A percentile compares a stretch with the other conserved stretches of the same genome.
Evolutionary conservation across 1,140 invertebrate species (phyloP).

Genomic region (Euborellia annulipes): DNA sequence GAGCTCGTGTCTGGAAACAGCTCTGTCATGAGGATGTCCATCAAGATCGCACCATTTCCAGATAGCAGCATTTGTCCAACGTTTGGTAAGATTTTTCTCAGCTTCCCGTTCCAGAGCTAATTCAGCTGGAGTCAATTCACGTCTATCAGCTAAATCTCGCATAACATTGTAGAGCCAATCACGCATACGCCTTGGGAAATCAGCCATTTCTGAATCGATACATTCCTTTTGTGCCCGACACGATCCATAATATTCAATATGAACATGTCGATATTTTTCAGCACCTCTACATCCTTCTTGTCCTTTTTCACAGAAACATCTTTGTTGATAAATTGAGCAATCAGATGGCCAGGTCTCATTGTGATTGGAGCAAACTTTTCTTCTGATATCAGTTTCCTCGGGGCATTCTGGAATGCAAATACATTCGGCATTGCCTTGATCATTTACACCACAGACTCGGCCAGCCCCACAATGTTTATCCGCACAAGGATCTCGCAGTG

Average conservation of each 20-base stretch:
- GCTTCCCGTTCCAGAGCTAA: slow-evolving; percentile 75
- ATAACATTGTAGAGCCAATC: slow-evolving; percentile 95
- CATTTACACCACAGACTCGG: slow-evolving; percentile 59
- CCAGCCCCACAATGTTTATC: slow-evolving; percentile 80
- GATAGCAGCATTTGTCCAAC: slow-evolving; percentile 81
- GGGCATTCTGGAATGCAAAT: slow-evolving; percentile 73
- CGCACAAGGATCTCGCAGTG: slow-evolving; percentile 53
- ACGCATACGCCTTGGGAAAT: slow-evolving; percentile 85
- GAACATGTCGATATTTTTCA: slow-evolving; percentile 61
- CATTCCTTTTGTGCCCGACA: slow-evolving; percentile 60
- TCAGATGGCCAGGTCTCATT: slow-evolving; percentile 88
- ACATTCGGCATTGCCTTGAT: slow-evolving; percentile 60
- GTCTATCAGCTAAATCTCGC: slow-evolving; percentile 79
- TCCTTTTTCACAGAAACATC: slow-evolving; percentile 69
- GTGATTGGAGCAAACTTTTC: slow-evolving; percentile 81
- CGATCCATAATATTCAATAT: slow-evolving; percentile 82
- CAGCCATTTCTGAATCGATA: slow-evolving; percentile 64
- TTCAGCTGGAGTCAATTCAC: slow-evolving; percentile 71
- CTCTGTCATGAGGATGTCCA: slow-evolving; percentile 66
- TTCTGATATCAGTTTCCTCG: slow-evolving; percentile 54
- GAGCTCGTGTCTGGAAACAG: slow-evolving; percentile 80
- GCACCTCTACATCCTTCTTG: slow-evolving; percentile 53
- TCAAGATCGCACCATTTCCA: slow-evolving; percentile 97
- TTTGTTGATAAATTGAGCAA: slow-evolving; percentile 78
- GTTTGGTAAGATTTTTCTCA: slow-evolving; percentile 62